These are phyloP conservation scores for Willisornis vidua DNA, from an alignment of 2,113 vertebrate genomes.

Conservation along the genomic window DNA sequence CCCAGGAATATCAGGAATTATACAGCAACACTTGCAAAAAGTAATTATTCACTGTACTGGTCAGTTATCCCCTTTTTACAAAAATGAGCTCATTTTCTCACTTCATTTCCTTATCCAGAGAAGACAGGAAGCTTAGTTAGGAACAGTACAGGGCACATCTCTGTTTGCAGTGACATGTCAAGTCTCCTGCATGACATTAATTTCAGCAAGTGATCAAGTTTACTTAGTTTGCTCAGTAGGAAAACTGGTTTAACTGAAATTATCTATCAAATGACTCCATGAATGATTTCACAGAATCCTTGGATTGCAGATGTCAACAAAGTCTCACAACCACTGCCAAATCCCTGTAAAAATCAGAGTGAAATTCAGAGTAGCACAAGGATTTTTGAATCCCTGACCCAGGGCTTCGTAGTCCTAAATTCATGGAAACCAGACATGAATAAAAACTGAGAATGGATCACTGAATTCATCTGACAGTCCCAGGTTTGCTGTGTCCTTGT, in stretches of 20 bases:
- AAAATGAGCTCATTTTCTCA: not conserved
- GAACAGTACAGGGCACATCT: not conserved
- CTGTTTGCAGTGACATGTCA: not conserved
- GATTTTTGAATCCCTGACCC: not conserved
- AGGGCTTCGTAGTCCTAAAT: not conserved
- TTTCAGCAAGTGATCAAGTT: not conserved
- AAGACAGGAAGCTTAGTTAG: not conserved
- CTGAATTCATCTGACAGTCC: not conserved
- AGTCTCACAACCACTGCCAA: not conserved
- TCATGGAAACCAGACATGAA: not conserved
- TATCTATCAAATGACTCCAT: not conserved
- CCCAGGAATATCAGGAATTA: not conserved
- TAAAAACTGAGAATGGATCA: not conserved
- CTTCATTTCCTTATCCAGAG: not conserved
- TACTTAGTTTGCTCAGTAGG: not conserved
- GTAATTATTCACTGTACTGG: not conserved
- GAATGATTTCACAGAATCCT: not conserved
- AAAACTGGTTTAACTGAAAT: not conserved
- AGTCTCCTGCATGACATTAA: not conserved
- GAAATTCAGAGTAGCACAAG: not conserved
- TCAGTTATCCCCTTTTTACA: not conserved
- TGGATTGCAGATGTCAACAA: not conserved
- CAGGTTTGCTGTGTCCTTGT: not conserved
- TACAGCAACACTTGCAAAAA: not conserved
- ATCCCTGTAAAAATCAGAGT: not conserved